Base-by-base conservation (phyloP, 2,797 vertebrate genomes). In the Pipistrellus kuhlii region DNA sequence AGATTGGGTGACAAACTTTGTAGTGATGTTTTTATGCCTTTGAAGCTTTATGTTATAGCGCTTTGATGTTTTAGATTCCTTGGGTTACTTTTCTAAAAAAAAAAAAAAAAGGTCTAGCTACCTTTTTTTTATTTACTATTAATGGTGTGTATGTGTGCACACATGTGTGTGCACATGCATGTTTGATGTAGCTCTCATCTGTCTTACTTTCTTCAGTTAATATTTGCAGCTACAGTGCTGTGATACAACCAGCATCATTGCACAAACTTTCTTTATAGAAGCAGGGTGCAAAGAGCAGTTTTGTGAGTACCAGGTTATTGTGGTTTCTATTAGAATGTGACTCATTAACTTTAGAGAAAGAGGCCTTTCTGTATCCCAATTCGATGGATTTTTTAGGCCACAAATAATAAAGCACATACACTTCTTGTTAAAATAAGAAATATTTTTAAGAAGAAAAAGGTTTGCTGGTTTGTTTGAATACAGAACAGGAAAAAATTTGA, bases 401-500 rank as follows among this genome's bases (percentile, higher is more conserved):
- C 53, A 85, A 41, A 85, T 77, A 82, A 93, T 38, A 48, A 77
- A 92, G 10, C 35, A 83, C 68, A 73, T 44, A 9, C 2, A 68
- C 86, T 75, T 75, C 51, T 88, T 83, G 14, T 20, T 77, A 90
- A 95, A 87, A 85, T 90, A 62, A 82, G 66, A 78, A 69, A 87
- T 91, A 2, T 84, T 76, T 93, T 83, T 53, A 75, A 93, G 53
- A 13, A 20, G 48, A 23, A 48, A 71, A 17, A 11, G 17, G 8
- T 83, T 95, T 76, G 13, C 69, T 87, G 32, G 8, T 81, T 85
- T 66, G 13, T 75, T 84, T 90, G 20, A 62, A 85, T 94, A 41
- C 57, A 21, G 7, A 77, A 80, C 32, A 89, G 27, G 32, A 76
- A 46, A 78, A 73, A 27, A 90, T 69, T 59, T 44, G 66, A 27